Base-by-base conservation (phyloP, 2,888 invertebrate genomes). In the Carcina quercana region DNA sequence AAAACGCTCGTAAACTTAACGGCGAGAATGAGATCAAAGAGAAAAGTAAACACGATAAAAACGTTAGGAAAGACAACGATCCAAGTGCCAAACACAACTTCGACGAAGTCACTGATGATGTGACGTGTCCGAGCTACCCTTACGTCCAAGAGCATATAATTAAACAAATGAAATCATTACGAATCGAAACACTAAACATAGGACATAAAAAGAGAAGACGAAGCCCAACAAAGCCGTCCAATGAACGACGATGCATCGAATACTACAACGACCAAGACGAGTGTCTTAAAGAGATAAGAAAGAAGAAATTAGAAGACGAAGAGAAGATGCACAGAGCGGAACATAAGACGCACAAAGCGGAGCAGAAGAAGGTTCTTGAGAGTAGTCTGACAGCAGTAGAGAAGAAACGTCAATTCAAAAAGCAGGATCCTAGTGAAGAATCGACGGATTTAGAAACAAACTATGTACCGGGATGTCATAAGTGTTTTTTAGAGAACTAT, bases 261-360 rank as follows among this genome's bases (percentile, higher is more conserved):
- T 88, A 88, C 45, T 89, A 88, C 60, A 89, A 88, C 59, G 89
- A 87, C 43, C 87, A 88, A 59, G 87, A 85, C 30, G 87, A 88
- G 45, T 88, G 88, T 45, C 63, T 88, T 28, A 86, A 87, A 53
- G 85, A 86, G 43, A 80, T 79, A 42, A 56, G 71, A 15, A 60
- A 67, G 37, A 73, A 62, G 40, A 78, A 67, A 35, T 42, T 73
- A 2, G 75, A 75, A 44, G 72, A 82, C 46, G 70, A 85, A 42
- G 64, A 68, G 7, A 59, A 54, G 10, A 74, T 71, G 38, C 54
- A 69, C 21, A 76, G 75, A 44, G 62, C 72, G 22, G 72, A 72
- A 33, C 63, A 75, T n/a, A 59, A 54, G 10, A 74, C 72, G 38
- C 55, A 70, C 21, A 78, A 76, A 44, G 63, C 73, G 24, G 73